Evolutionary conservation across 2,113 vertebrate genomes (phyloP).

Genomic region (Passer domesticus): DNA sequence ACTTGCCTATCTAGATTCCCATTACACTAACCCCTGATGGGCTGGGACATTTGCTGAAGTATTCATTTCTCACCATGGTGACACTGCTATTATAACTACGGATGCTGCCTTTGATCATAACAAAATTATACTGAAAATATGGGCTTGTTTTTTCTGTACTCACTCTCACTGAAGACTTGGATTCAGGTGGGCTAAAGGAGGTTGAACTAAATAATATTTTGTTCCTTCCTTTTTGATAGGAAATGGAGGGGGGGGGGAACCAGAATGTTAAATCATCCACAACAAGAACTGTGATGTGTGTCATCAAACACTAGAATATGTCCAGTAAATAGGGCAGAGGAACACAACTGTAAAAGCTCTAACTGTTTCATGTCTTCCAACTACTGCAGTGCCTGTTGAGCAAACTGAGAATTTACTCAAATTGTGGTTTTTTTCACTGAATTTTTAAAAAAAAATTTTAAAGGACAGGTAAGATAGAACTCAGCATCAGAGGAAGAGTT

Average conservation of each 20-base stretch:
- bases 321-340: background rate
- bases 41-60: background rate
- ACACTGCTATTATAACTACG: background rate
- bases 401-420: background rate
- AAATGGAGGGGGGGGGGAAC: too few relatives aligned
- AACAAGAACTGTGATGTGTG: background rate
- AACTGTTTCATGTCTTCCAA: background rate
- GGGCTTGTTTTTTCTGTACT: background rate
- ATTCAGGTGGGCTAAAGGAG: background rate
- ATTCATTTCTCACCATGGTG: conserved; percentile 3
- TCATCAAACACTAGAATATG: background rate
- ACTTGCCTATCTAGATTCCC: background rate
- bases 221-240: background rate
- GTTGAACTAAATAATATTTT: background rate
- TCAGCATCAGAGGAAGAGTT: background rate
- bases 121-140: background rate
- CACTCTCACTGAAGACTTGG: background rate
- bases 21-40: background rate
- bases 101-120: background rate
- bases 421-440: background rate
- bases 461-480: background rate
- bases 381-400: background rate
- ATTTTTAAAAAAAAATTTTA: too few relatives aligned
- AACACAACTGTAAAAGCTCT: background rate
- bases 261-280: background rate